Percentiles rank a stretch among this genome's conserved stretches.
Evolutionary conservation across 2,113 vertebrate species (phyloP).

Genomic region (Pteruthius melanotis): DNA sequence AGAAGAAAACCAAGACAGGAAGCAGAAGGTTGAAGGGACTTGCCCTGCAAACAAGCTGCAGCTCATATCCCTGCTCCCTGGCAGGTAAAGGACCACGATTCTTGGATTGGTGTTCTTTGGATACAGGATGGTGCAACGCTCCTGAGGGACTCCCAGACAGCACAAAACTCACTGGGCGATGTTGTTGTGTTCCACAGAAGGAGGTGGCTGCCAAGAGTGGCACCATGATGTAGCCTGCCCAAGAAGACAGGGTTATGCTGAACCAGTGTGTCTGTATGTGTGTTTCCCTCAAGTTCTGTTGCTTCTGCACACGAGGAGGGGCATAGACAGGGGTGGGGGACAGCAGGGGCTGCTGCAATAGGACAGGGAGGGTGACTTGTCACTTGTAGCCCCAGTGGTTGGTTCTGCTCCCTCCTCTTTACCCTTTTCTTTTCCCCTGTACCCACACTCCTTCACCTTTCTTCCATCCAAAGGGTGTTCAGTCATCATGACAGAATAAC

Average conservation of each 20-base stretch:
- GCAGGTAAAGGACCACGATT: background rate
- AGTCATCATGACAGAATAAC: background rate
- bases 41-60: background rate
- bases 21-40: background rate
- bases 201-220: background rate
- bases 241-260: background rate
- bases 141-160: background rate
- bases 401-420: background rate
- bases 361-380: background rate
- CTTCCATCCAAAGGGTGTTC: background rate
- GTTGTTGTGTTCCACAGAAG: background rate
- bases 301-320: background rate
- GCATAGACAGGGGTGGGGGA: background rate
- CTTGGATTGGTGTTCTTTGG: background rate
- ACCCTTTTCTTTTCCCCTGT: background rate
- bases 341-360: background rate
- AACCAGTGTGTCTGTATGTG: fast-evolving
- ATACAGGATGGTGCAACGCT: background rate
- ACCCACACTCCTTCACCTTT: background rate
- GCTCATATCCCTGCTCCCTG: background rate
- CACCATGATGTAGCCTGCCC: background rate
- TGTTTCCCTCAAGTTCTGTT: background rate
- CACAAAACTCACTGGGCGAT: fast-evolving
- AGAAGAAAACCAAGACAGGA: background rate
- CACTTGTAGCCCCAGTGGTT: background rate